These are phyloP conservation scores for Protodeltote pygarga DNA, from an alignment of 2,888 invertebrate genomes.

Conservation along the genomic window DNA sequence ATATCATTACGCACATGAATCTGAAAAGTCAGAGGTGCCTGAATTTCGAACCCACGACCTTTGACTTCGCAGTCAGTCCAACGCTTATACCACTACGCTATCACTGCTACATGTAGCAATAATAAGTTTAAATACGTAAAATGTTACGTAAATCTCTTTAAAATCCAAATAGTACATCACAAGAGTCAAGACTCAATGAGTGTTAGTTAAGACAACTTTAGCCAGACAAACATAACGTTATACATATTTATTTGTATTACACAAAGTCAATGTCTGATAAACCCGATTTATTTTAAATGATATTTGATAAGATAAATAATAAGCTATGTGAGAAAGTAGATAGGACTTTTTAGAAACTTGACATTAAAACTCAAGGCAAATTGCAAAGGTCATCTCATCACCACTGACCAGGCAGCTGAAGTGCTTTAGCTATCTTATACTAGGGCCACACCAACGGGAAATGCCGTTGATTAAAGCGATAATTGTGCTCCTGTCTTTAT, in stretches of 20 bases:
- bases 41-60: too few relatives aligned
- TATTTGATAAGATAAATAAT: neutral
- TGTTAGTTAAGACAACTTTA: too few relatives aligned
- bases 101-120: neutral
- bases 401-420: too few relatives aligned
- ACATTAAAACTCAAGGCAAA: neutral
- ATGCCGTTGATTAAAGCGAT: too few relatives aligned
- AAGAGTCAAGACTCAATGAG: too few relatives aligned
- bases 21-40: too few relatives aligned
- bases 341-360: constrained; percentile 2
- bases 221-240: neutral
- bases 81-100: too few relatives aligned
- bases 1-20: neutral
- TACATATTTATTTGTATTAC: neutral
- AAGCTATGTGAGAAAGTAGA: neutral
- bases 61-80: too few relatives aligned
- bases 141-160: constrained; percentile 1
- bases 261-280: neutral
- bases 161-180: neutral
- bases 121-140: neutral
- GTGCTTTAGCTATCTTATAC: too few relatives aligned
- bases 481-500: too few relatives aligned
- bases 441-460: too few relatives aligned
- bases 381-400: too few relatives aligned
- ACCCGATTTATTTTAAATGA: neutral